Evolutionary conservation across 2,113 vertebrate genomes (phyloP).

Genomic region (Pseudolaguvia tuberculata): DNA sequence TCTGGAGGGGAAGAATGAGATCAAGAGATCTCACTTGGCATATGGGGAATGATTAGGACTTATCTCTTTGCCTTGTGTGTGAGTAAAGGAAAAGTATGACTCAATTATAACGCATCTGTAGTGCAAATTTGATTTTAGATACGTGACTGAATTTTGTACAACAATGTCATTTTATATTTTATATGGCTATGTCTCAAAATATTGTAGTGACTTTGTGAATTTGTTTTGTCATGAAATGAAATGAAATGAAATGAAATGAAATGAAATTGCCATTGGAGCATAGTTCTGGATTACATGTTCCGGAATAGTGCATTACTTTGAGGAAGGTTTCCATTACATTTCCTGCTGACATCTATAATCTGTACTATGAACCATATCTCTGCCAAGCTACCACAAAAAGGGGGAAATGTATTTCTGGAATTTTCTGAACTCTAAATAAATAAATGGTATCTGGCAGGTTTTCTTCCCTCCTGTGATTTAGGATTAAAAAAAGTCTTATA

Average conservation of each 20-base stretch:
- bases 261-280: too few relatives aligned
- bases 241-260: too few relatives aligned
- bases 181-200: too few relatives aligned
- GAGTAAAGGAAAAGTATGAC: constrained; percentile 45
- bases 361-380: not conserved
- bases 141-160: not conserved
- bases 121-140: constrained; percentile 19
- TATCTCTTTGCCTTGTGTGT: constrained; percentile 24
- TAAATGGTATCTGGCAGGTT: not conserved
- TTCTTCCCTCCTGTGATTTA: not conserved
- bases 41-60: constrained; percentile 23
- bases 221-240: too few relatives aligned
- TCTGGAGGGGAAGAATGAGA: constrained; percentile 6
- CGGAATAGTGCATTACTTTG: too few relatives aligned
- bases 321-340: too few relatives aligned
- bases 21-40: constrained; percentile 10
- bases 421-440: not conserved
- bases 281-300: too few relatives aligned
- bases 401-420: not conserved
- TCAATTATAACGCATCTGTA: constrained; percentile 57
- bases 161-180: constrained; percentile 37
- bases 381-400: not conserved
- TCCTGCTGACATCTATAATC: too few relatives aligned
- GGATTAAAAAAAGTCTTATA: not conserved
- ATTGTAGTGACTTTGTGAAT: too few relatives aligned